Conservation (phyloP, 2,797 vertebrate species). For the Scolopax rusticola region DNA sequence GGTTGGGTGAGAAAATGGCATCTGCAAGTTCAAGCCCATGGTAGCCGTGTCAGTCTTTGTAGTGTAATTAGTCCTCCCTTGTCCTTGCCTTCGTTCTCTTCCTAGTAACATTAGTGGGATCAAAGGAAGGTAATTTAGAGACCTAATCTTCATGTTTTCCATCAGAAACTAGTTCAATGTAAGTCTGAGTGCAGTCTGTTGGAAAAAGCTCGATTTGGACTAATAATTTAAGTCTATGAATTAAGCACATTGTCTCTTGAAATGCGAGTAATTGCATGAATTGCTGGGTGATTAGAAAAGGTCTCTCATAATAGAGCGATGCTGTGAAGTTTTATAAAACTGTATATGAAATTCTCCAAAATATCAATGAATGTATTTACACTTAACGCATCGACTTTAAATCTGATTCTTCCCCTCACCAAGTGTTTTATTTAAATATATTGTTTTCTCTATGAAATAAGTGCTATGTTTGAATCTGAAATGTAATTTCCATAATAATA, state of each 20-base stretch:
- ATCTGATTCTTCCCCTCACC: too few relatives aligned
- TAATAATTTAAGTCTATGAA: neutral
- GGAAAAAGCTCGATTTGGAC: neutral
- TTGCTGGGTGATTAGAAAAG: neutral
- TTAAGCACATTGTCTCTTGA: neutral
- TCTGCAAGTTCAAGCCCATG: neutral
- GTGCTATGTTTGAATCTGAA: neutral
- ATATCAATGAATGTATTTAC: neutral
- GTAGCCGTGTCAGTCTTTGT: neutral
- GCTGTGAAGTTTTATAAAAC: neutral
- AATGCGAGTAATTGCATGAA: neutral
- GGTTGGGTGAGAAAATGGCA: constrained; percentile 18
- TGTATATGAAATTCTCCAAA: neutral
- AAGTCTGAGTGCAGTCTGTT: neutral
- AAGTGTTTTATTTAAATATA: neutral
- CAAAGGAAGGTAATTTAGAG: neutral
- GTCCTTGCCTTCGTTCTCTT: neutral
- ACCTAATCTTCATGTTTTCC: neutral
- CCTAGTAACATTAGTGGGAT: neutral
- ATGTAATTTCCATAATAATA: neutral
- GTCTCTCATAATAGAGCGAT: neutral
- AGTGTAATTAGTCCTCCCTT: neutral
- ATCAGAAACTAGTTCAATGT: neutral
- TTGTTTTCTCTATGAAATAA: constrained; percentile 14
- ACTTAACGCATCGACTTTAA: neutral